A percentile compares a stretch with the other conserved stretches of the same genome.
These are phyloP conservation scores for Conus betulinus DNA, from an alignment of 1,140 invertebrate genomes.

Conservation along the genomic window DNA sequence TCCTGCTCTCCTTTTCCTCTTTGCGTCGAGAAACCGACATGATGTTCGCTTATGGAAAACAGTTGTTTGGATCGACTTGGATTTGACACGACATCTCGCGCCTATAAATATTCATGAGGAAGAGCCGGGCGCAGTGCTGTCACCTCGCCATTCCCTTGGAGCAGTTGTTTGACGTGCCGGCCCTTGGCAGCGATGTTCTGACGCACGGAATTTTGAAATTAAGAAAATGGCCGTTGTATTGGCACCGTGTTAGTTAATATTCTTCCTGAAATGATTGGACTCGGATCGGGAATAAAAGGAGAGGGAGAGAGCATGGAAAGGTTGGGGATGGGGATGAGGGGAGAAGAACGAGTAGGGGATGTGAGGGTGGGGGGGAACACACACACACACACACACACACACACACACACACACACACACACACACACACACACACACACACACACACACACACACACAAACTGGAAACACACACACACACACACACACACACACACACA, in stretches of 20 bases:
- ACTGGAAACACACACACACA: no score
- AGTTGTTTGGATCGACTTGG: constrained; percentile 38
- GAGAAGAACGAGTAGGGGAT: no score
- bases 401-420: no score
- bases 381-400: no score
- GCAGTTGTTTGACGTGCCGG: not conserved
- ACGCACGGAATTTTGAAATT: constrained; percentile 19
- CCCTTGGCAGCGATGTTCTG: not conserved
- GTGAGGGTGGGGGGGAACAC: no score
- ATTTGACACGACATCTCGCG: constrained; percentile 33
- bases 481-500: no score
- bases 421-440: no score
- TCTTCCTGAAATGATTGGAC: not conserved
- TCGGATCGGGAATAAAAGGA: no score
- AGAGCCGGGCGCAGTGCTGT: constrained; percentile 18
- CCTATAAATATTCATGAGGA: constrained; percentile 28
- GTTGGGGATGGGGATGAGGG: not conserved
- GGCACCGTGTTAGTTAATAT: constrained; percentile 4
- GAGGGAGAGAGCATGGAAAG: no score
- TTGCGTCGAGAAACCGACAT: constrained; percentile 15
- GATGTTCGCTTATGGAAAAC: constrained; percentile 33
- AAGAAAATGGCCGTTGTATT: constrained; percentile 8
- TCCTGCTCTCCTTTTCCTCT: not conserved
- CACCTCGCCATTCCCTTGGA: constrained; percentile 11
- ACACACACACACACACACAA: no score